Base-by-base conservation (phyloP, 1,140 invertebrate genomes). In the Lordiphosa collinella region DNA sequence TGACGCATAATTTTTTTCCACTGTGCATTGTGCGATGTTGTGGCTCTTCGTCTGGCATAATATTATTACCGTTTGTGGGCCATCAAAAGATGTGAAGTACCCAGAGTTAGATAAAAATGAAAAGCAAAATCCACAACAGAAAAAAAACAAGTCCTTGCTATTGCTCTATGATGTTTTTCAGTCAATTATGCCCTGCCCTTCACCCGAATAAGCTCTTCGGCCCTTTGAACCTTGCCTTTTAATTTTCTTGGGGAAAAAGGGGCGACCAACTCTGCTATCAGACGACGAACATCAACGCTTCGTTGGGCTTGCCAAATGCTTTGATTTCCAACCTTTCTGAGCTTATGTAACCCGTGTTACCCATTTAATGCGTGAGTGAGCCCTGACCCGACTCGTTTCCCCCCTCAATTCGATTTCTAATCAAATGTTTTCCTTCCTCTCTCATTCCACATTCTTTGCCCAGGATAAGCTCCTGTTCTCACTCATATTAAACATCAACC, bases 381-480 rank as follows among this genome's bases (percentile, higher is more conserved):
- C 34, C 40, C 25, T 67, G 53, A 67, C 63, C 63, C 63, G 57
- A 10, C 44, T 40, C 34, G 35, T 38, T 35, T 43, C n/a, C 36
- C 37, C n/a, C n/a, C 14, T 25, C 43, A 29, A 29, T n/a, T 31
- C 41, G 8, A 31, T 14, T 22, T 31, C 35, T 76, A 80, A 82
- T 64, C 29, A 68, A 67, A 60, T 68, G 46, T 51, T 22, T 62
- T 37, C 41, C 29, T 22, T 25, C 41, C 41, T 44, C 9, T 46
- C 18, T 22, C 18, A 22, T 5, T 22, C n/a, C n/a, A n/a, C n/a
- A n/a, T n/a, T 13, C 49, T 69, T 72, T 87, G 71, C 18, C 76
- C 80, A 94, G 92, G 95, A 96, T 89, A 96, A 98, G 90, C 89
- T 98, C 14, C 90, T 99, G 10, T 98, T 98, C 90, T 97, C 97